Conservation (phyloP, 2,888 invertebrate genomes). For the Nemapogon koenigi region DNA sequence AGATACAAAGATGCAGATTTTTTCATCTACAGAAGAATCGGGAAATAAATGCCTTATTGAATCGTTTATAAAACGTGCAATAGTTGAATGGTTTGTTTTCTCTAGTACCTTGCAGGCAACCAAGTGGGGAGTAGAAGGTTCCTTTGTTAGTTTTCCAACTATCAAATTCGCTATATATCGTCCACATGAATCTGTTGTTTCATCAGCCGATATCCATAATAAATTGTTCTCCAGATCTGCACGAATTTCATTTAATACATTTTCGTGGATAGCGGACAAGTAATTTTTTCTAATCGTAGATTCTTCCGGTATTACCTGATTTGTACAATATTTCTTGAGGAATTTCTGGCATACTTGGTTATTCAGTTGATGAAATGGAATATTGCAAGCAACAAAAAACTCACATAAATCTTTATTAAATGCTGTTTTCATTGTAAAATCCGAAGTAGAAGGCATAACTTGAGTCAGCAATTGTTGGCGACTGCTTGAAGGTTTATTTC, state of each 20-base stretch:
- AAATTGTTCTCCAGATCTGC: no score
- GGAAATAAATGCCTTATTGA: conserved; percentile 2
- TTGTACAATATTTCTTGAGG: neutral
- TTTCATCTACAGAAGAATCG: conserved; percentile 1
- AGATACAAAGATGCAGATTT: neutral
- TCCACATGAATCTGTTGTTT: conserved; percentile 13
- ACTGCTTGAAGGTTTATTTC: no score
- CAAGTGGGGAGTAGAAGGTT: conserved; percentile 4
- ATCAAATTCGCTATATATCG: conserved; percentile 10
- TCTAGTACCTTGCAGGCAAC: conserved; percentile 8
- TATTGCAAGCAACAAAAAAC: no score
- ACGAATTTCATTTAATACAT: no score
- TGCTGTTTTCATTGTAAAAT: conserved; percentile 3
- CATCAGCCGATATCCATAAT: conserved; percentile 15
- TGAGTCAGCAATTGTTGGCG: no score
- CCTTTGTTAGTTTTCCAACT: neutral
- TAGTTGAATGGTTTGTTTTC: conserved; percentile 10
- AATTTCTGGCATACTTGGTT: no score
- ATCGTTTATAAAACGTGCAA: conserved; percentile 9
- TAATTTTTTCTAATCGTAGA: no score
- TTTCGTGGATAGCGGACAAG: no score
- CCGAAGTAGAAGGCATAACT: conserved; percentile 2
- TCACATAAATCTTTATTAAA: conserved; percentile 9
- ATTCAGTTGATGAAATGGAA: conserved; percentile 10
- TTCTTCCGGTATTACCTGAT: no score